phyloP scores from a whole-genome alignment of 2,888 invertebrate species.

The Nephrotoma appendiculata region DNA sequence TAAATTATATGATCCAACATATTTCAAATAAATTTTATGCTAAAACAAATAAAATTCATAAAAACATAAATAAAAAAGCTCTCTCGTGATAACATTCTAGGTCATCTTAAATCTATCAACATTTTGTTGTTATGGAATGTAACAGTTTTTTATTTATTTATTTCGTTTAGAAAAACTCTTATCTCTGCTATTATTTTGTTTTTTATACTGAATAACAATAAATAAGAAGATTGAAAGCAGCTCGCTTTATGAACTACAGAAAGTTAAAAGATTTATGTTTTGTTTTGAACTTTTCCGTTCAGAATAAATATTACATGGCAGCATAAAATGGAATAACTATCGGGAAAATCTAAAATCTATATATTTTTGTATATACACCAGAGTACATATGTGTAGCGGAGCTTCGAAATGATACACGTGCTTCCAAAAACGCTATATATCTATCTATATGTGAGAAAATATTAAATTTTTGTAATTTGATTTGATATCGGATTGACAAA shows the following conservation, averaged over 20 bases:
- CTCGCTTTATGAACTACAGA: neutral
- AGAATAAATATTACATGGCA: neutral
- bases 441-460: neutral
- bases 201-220: neutral
- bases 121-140: neutral
- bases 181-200: neutral
- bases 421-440: neutral
- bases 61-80: neutral
- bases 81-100: neutral
- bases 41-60: neutral
- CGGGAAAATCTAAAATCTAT: neutral
- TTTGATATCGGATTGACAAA: neutral
- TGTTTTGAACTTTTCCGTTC: neutral
- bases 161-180: neutral
- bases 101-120: neutral
- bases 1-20: no score
- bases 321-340: neutral
- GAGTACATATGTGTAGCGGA: neutral
- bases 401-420: neutral
- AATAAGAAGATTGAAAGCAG: neutral
- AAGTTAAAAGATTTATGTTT: neutral
- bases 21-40: neutral
- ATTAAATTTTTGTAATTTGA: neutral
- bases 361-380: neutral
- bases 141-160: neutral